Evolutionary conservation across 2,113 vertebrate genomes (phyloP), one percentile per base, ranked within the genome.

Genomic region (Neomonachus schauinslandi): DNA sequence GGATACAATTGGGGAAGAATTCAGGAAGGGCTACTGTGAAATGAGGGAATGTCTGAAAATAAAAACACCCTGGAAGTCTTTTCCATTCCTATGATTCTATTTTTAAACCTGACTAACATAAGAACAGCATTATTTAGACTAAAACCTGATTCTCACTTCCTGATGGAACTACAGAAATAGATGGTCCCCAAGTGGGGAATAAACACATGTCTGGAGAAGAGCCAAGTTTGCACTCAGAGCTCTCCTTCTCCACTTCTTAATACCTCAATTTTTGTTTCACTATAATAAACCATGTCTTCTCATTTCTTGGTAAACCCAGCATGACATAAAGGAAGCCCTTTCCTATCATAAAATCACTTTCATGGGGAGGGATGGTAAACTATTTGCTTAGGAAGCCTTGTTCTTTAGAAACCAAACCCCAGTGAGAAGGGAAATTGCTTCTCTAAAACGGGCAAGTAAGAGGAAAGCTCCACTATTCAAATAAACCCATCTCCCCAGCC

Each of bases 91-190:
- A 14, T 9, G 21, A 61, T 89, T 89, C 72, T 96, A 49, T 86
- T 95, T 96, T 94, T 90, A 82, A 92, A 61, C 33, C 4, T 57
- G 18, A 12, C 51, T 92, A 57, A 86, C 0, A 0, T 79, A 83
- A 67, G 39, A 85, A 59, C 39, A 92, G 28, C 26, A 77, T 13
- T 85, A 95, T 95, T 97, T 96, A 81, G 46, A 96, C n/a, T 92
- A 92, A 95, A 92, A 15, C 21, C 11, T 71, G 76, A 76, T 61
- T 97, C 33, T 97, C 81, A 91, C 46, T 96, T 98, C 69, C 89
- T 88, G n/a, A 80, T 71, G 28, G 22, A 82, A 33, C 15, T 80
- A 55, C 46, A 91, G 81, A 96, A 97, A 95, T 31, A 93, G 49
- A 88, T 55, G 26, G 1, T 90, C 19, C 42, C 24, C 42, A 18